These are phyloP conservation scores for Cerastoderma edule DNA, from an alignment of 2,888 invertebrate genomes.

Conservation along the genomic window DNA sequence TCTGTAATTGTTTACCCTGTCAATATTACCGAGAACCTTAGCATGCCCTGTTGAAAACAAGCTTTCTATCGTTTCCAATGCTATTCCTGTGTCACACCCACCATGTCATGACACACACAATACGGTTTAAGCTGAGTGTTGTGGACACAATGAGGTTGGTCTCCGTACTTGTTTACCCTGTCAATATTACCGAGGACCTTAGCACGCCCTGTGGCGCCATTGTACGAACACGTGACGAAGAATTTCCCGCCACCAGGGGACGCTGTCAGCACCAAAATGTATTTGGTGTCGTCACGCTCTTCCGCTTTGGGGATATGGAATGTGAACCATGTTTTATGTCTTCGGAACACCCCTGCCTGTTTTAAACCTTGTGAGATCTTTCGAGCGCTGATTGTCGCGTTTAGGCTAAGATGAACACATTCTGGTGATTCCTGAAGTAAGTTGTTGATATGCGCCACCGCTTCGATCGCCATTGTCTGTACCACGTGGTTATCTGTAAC, in stretches of 20 bases:
- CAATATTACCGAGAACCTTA: too few relatives aligned
- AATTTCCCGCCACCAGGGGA: slow-evolving; percentile 50
- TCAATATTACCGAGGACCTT: slow-evolving; percentile 44
- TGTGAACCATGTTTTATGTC: slow-evolving; percentile 22
- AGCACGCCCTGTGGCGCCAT: not conserved
- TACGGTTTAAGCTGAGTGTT: not conserved
- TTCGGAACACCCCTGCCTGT: slow-evolving; percentile 20
- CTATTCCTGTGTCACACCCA: too few relatives aligned
- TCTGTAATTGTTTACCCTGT: too few relatives aligned
- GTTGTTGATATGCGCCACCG: slow-evolving; percentile 56
- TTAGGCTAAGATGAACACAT: slow-evolving; percentile 87
- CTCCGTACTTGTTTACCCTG: slow-evolving; percentile 53
- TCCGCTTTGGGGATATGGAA: slow-evolving; percentile 89
- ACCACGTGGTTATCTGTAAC: slow-evolving; percentile 84
- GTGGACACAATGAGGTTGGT: slow-evolving; percentile 22
- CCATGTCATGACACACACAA: slow-evolving; percentile 15
- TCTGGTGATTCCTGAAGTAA: slow-evolving; percentile 82
- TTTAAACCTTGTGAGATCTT: slow-evolving; percentile 25
- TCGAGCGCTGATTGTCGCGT: slow-evolving; percentile 24
- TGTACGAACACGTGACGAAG: slow-evolving; percentile 43
- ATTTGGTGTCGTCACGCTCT: slow-evolving; percentile 62
- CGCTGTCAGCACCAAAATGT: slow-evolving; percentile 40
- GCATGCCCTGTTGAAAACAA: too few relatives aligned
- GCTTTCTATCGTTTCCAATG: too few relatives aligned
- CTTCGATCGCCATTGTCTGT: slow-evolving; percentile 85